Base-by-base conservation (phyloP, 2,888 invertebrate genomes). In the Cyaniris semiargus region DNA sequence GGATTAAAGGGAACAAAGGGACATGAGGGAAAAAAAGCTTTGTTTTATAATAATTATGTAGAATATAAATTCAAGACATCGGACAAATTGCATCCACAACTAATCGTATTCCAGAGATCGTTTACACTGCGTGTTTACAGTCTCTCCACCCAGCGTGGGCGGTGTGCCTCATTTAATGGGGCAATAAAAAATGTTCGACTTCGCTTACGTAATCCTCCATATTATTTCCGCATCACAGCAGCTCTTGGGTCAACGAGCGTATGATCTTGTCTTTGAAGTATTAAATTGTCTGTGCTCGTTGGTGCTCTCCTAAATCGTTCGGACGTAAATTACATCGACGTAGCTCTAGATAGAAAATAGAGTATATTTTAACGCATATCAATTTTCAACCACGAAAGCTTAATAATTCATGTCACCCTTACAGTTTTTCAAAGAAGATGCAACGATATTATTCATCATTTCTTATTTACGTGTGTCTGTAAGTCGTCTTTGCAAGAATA, bases 181-280 rank as follows among this genome's bases (percentile, higher is more conserved):
- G 91, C 90, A 91, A 92, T 93, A 93, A 93, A 93, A 93, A 93
- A 92, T 90, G 90, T 91, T 93, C 92, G 93, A 91, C 91, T 90
- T 85, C 84, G 89, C 91, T 93, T 93, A 93, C 93, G 93, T 92
- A 93, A 93, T 89, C 88, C 88, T 89, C 88, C 88, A 87, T 90
- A 90, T 91, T 92, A 92, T 94, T 93, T 93, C 93, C 93, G 92
- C 89, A 89, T 91, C 89, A 86, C 86, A 87, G 88, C 88, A 85
- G 85, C 86, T 83, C 84, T 85, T 89, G 91, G 90, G 89, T 91
- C 90, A 90, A 86, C 84, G 86, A 83, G 87, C 86, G 88, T 88
- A 87, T 86, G 86, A 88, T 89, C 86, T 86, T 83, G 86, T 80
- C 71, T 76, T 71, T 74, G 74, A 58, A 72, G 71, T 72, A 44